A percentile compares a stretch with the other conserved stretches of the same genome.
Evolutionary conservation across 2,113 vertebrate species (phyloP).

Genomic region (Forbesichthys papilliferus): DNA sequence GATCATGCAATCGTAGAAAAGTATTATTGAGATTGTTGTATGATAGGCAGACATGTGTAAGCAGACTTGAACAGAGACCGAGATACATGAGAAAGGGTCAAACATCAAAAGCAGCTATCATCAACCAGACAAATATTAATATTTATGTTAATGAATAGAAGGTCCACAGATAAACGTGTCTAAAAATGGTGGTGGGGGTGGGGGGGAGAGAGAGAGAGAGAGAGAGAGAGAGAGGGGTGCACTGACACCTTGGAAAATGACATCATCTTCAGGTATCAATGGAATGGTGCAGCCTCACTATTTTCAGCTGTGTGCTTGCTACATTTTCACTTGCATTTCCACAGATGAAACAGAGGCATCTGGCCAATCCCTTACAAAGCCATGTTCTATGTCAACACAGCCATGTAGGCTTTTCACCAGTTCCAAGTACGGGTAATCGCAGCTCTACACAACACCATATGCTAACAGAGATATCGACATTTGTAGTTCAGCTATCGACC

Average conservation of each 20-base stretch:
- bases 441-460: conserved; percentile 28
- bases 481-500: conserved; percentile 7
- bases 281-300: conserved; percentile 72
- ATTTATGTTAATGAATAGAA: conserved; percentile 15
- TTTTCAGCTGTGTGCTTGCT: conserved; percentile 36
- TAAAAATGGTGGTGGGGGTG: conserved; percentile 18
- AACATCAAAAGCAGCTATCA: conserved; percentile 42
- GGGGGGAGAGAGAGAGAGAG: background rate
- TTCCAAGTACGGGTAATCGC: conserved; percentile 39
- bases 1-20: background rate
- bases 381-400: conserved; percentile 48
- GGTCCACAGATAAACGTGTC: conserved; percentile 10
- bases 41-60: background rate
- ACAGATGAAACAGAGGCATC: conserved; percentile 50
- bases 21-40: background rate
- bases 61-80: conserved; percentile 20
- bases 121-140: conserved; percentile 44
- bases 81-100: conserved; percentile 4
- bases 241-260: conserved; percentile 69
- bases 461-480: conserved; percentile 16
- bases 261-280: conserved; percentile 74
- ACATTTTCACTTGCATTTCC: conserved; percentile 40
- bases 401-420: conserved; percentile 24
- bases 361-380: conserved; percentile 44
- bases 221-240: conserved; percentile 6